A percentile compares a stretch with the other conserved stretches of the same genome.
Conservation (phyloP, 1,140 invertebrate genomes). For the Lamellibrachia luymesi region DNA sequence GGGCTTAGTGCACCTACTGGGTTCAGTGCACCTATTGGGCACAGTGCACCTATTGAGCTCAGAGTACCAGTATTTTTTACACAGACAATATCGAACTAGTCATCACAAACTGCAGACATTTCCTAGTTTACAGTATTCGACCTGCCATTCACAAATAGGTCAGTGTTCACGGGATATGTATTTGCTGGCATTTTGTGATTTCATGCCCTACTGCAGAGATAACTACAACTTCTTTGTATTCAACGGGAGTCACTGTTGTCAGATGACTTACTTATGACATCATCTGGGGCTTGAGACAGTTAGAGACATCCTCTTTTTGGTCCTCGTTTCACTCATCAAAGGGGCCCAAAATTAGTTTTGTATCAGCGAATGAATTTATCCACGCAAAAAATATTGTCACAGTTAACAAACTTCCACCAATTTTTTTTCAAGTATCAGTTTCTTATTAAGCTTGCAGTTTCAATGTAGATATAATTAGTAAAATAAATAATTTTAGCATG, state of each 20-base stretch:
- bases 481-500: no score
- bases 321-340: background rate
- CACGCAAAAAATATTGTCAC: no score
- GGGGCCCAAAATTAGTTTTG: background rate
- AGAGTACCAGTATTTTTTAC: no score
- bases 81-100: no score
- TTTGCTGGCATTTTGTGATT: background rate
- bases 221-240: background rate
- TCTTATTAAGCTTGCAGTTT: no score
- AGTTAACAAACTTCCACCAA: no score
- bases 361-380: no score
- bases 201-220: background rate
- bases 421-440: no score
- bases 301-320: background rate
- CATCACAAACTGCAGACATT: no score
- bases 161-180: background rate
- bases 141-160: background rate
- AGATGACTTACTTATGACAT: background rate
- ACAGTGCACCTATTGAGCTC: background rate
- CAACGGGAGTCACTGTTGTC: background rate
- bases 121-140: no score
- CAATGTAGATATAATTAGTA: no score
- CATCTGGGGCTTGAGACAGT: background rate
- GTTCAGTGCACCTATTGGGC: background rate
- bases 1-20: background rate